Evolutionary conservation across 2,888 invertebrate species (phyloP), one percentile per base, ranked within the genome.

Genomic region (Camponotus fellah): DNA sequence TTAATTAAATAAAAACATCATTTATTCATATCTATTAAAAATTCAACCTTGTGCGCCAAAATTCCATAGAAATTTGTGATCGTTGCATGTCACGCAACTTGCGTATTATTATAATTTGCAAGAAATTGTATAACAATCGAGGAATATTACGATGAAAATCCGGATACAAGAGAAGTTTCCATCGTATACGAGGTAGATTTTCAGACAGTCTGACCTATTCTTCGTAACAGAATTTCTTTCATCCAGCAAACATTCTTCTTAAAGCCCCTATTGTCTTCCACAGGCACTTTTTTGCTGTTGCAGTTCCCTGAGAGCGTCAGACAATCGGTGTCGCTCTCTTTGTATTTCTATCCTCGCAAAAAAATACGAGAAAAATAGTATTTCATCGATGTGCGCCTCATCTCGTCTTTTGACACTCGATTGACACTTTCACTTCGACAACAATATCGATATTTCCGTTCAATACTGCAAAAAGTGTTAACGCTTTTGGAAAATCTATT

Each of bases 341-440:
- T 12, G 46, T 12, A 53, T 56, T 58, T 32, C 79, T 66, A 56
- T 21, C 26, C 60, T 14, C 60, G 43, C 12, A n/a, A 46, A 53
- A n/a, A 46, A 46, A 46, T 0, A 4, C 14, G 10, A 10, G 17
- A 60, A 79, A 81, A 85, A 83, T 86, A 62, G 82, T 83, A 65
- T 68, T 85, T 77, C 82, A 83, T 76, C 76, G 81, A 85, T 37
- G 65, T 17, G 64, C 43, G 46, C 53, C 71, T 77, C 58, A 79
- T 79, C 68, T 64, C 69, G 62, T 60, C 8, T 62, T 10, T 64
- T 26, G 14, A 40, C 26, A 5, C 49, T 5, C 12, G 43, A 43
- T 49, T 64, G 34, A 10, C 53, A 82, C 83, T 86, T 86, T 88
- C 87, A 83, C 85, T 77, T 26, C 34, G 66, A 56, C 62, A 76